Percentiles rank a stretch among this genome's conserved stretches.
These are phyloP conservation scores for Watsonalla cultraria DNA, from an alignment of 2,888 invertebrate genomes.

Conservation along the genomic window DNA sequence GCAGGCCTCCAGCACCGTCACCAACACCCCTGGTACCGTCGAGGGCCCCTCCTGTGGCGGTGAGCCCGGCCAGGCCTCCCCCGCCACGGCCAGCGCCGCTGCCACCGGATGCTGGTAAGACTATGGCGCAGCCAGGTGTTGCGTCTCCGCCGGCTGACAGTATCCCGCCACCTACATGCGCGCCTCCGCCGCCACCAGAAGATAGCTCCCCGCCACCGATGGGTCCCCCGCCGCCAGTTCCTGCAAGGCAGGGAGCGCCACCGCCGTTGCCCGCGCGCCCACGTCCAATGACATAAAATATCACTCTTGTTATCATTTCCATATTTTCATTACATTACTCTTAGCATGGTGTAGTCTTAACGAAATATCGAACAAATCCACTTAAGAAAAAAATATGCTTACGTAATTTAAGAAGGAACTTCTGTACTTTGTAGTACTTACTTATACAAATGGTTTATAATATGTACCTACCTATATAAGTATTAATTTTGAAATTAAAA, in stretches of 20 bases:
- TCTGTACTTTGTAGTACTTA: too few relatives aligned
- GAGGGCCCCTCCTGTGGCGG: constrained; percentile 63
- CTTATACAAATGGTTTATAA: too few relatives aligned
- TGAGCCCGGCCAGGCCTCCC: constrained; percentile 74
- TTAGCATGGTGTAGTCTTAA: too few relatives aligned
- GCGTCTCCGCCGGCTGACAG: constrained; percentile 77
- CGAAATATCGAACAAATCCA: too few relatives aligned
- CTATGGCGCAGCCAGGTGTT: constrained; percentile 48
- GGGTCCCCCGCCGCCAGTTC: constrained; percentile 69
- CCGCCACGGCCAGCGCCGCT: constrained; percentile 80
- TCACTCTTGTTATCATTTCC: too few relatives aligned
- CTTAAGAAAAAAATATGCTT: too few relatives aligned
- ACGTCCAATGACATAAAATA: constrained; percentile 39
- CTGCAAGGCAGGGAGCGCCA: constrained; percentile 79
- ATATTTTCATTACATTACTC: too few relatives aligned
- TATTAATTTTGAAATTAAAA: too few relatives aligned
- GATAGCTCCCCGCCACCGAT: constrained; percentile 51
- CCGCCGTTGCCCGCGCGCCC: constrained; percentile 84
- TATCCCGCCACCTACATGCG: constrained; percentile 82
- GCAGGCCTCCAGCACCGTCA: constrained; percentile 82
- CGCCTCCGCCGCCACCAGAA: constrained; percentile 73
- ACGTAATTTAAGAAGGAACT: too few relatives aligned
- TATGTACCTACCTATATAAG: too few relatives aligned
- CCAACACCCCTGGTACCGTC: constrained; percentile 66
- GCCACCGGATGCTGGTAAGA: constrained; percentile 69